phyloP scores from a whole-genome alignment of 2,888 invertebrate genomes.

The Drosophila nigricruria region DNA sequence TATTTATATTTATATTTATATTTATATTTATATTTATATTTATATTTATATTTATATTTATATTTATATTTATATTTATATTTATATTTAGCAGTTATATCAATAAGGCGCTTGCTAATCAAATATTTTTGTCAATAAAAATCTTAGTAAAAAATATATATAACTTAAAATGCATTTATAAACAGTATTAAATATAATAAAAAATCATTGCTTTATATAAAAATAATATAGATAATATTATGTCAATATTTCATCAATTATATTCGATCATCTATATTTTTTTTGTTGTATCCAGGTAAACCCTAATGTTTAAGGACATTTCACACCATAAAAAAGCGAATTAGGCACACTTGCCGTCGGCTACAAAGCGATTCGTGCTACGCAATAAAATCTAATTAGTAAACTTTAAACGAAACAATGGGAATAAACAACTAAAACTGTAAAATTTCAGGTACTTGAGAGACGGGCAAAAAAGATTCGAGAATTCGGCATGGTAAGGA shows the following conservation, averaged over 20 bases:
- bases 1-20: no score
- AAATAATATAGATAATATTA: background rate
- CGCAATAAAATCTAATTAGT: conserved; percentile 79
- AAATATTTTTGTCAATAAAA: no score
- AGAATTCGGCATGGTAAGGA: conserved; percentile 72
- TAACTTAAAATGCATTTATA: no score
- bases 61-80: no score
- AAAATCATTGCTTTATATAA: background rate
- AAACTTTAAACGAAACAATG: conserved; percentile 41
- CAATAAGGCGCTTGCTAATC: no score
- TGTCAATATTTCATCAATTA: background rate
- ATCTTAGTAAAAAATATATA: no score
- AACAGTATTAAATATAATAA: no score
- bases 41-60: no score
- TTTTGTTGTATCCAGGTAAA: background rate
- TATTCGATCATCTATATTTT: conserved; percentile 1
- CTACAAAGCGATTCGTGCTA: conserved; percentile 69
- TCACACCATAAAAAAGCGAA: conserved; percentile 54
- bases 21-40: no score
- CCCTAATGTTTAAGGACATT: conserved; percentile 13
- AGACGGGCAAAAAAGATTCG: conserved; percentile 38
- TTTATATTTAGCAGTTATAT: no score
- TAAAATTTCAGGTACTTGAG: conserved; percentile 70
- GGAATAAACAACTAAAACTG: conserved; percentile 27
- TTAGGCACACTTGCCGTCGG: conserved; percentile 67